Evolutionary conservation across 2,888 invertebrate species (phyloP).

Genomic region (Sylvicola fuscatus): DNA sequence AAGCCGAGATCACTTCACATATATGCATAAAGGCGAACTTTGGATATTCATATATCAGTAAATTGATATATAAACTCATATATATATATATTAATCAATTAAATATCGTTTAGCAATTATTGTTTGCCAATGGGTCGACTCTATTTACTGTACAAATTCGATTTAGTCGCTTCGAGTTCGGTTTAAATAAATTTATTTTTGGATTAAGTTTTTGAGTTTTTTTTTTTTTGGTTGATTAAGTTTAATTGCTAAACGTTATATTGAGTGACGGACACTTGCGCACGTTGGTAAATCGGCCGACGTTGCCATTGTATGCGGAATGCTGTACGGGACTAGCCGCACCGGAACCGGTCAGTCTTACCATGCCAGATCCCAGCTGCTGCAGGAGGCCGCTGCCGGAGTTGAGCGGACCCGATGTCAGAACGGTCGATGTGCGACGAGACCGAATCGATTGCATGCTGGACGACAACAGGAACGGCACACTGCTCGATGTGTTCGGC

Average conservation of each 20-base stretch:
- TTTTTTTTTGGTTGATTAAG: too few species aligned
- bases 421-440: constrained; percentile 49
- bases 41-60: too few species aligned
- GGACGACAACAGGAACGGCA: constrained; percentile 63
- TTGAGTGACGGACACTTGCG: constrained; percentile 60
- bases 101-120: too few species aligned
- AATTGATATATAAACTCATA: too few species aligned
- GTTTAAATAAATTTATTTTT: too few species aligned
- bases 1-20: too few species aligned
- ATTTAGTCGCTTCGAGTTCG: too few species aligned
- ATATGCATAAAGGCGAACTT: too few species aligned
- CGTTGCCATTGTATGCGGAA: constrained; percentile 29
- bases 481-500: constrained; percentile 78
- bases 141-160: too few species aligned
- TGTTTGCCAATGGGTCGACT: too few species aligned
- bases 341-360: constrained; percentile 53
- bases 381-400: constrained; percentile 62
- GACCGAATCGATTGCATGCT: constrained; percentile 59
- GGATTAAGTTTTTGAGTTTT: not conserved
- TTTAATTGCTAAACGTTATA: constrained; percentile 41
- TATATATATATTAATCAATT: too few species aligned
- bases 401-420: constrained; percentile 36
- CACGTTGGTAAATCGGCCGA: constrained; percentile 30
- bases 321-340: constrained; percentile 39
- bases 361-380: constrained; percentile 83